phyloP scores from a whole-genome alignment of 1,140 invertebrate species.

The Drosophila tropicalis region DNA sequence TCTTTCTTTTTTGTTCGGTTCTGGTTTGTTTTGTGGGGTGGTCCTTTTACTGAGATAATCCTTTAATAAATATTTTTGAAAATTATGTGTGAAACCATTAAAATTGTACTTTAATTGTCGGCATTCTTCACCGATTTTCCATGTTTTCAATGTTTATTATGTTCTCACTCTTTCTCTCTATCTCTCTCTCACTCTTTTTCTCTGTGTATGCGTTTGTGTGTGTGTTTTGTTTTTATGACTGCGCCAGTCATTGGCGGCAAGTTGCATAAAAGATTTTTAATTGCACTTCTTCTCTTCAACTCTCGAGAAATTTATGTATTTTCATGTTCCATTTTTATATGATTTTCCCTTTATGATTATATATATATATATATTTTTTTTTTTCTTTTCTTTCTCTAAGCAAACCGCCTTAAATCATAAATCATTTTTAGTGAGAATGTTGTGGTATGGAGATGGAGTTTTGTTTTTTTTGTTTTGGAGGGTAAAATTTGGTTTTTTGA shows the following conservation, averaged over 20 bases:
- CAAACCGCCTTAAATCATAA: constrained; percentile 59
- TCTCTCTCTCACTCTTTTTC: constrained; percentile 22
- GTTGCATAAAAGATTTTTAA: constrained; percentile 74
- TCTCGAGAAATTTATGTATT: constrained; percentile 52
- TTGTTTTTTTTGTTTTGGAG: constrained; percentile 29
- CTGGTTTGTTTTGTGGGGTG: constrained; percentile 41
- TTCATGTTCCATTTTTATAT: constrained; percentile 46
- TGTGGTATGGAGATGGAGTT: constrained; percentile 6
- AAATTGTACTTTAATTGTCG: constrained; percentile 60
- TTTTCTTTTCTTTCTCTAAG: constrained; percentile 31
- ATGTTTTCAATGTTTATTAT: constrained; percentile 48
- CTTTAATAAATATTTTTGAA: constrained; percentile 61
- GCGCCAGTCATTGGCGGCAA: constrained; percentile 56
- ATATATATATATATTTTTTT: neutral
- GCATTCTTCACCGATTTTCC: constrained; percentile 23
- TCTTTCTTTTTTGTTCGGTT: constrained; percentile 40
- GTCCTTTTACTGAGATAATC: constrained; percentile 55
- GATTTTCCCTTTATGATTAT: constrained; percentile 34
- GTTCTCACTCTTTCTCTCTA: constrained; percentile 18
- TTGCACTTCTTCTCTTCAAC: constrained; percentile 43
- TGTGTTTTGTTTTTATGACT: constrained; percentile 50
- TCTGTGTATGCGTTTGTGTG: constrained; percentile 16
- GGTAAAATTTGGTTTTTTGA: constrained; percentile 46
- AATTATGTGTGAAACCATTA: constrained; percentile 77
- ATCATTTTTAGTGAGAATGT: constrained; percentile 50